Base-by-base conservation (phyloP, 2,113 vertebrate species). In the Dascyllus trimaculatus region DNA sequence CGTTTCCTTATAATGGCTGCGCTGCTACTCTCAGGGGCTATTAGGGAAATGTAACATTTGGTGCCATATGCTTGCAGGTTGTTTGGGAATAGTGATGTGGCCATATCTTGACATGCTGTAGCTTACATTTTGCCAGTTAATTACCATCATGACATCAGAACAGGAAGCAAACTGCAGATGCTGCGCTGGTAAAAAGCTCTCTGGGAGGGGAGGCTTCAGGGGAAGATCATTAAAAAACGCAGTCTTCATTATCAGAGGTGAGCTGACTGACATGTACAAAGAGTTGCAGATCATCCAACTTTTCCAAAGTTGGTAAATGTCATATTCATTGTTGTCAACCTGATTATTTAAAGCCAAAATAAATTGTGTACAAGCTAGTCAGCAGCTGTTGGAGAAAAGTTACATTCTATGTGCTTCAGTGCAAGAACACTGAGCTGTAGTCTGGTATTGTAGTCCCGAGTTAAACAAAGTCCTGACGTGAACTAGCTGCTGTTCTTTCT, bases 1-100 rank as follows among this genome's bases (percentile, higher is more conserved):
- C 18, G 62, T 75, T 84, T 26, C 26, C 32, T 63, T 58, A 18
- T 45, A 25, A 86, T 74, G 87, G 90, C 87, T 53, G 74, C 46
- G 24, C 69, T 18, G 86, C 84, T 81, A 15, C 90, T 94, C 94
- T 94, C 91, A 40, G 88, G 93, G 93, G 93, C 89, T 87, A 92
- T 94, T 94, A 93, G 89, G 84, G 89, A 86, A 90, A 88, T 88
- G 90, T 84, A 94, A 93, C 94, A 93, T 93, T 95, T 84, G 85
- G 90, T 87, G 91, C 94, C 94, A 95, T 95, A 95, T 95, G 95
- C 89, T 94, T 53, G 91, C 91, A 90, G 92, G 92, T 89, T 94
- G 94, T 93, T 88, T 79, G 92, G 92, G 94, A 95, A 93, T 91
- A 91, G 90, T 62, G 73, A 85, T 84, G 85, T 49, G 86, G 92